Conservation (phyloP, 2,797 vertebrate genomes). For the Carapus acus region DNA sequence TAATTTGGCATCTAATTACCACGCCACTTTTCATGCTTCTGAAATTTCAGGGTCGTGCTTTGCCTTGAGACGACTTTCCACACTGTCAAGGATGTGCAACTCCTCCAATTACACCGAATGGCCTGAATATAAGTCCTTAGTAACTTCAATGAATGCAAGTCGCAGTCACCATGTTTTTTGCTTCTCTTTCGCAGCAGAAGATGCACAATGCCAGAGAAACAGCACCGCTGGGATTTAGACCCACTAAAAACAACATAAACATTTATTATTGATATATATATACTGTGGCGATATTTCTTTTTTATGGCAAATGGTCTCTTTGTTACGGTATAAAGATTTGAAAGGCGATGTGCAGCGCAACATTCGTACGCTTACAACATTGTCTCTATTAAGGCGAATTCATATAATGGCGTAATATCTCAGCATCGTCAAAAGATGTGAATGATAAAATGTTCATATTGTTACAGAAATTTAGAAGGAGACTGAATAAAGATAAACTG, state of each 20-base stretch:
- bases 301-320: too few relatives aligned
- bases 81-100: conserved; percentile 61
- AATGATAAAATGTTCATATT: too few relatives aligned
- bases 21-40: conserved; percentile 59
- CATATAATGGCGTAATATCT: not conserved
- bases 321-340: not conserved
- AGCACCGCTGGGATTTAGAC: conserved; percentile 11
- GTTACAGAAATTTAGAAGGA: too few relatives aligned
- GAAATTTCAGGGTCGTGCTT: conserved; percentile 73
- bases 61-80: conserved; percentile 67
- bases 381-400: not conserved
- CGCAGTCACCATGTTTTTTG: conserved; percentile 32
- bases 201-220: conserved; percentile 15
- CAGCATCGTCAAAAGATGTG: too few relatives aligned
- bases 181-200: conserved; percentile 9
- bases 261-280: conserved; percentile 16
- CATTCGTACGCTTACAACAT: conserved; percentile 1
- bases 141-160: conserved; percentile 38
- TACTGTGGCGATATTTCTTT: conserved; percentile 2
- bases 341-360: not conserved
- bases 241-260: not conserved
- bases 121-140: conserved; percentile 51
- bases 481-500: too few relatives aligned
- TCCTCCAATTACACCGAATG: conserved; percentile 55
- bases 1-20: conserved; percentile 78